Base-by-base conservation (phyloP, 2,113 vertebrate species). In the Chloropsis hardwickii region DNA sequence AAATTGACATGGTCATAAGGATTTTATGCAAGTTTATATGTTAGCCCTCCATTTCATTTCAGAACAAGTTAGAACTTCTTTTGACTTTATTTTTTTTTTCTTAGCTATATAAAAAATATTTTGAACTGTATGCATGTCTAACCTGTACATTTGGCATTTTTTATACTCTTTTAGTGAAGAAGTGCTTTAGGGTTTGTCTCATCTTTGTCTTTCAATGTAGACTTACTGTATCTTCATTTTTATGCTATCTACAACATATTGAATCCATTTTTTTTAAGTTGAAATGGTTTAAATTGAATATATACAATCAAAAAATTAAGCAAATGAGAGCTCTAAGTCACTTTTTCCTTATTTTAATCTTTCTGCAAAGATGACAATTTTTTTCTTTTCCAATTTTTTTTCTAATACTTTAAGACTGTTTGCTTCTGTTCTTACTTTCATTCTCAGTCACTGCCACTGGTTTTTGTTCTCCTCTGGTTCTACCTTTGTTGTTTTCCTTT, bases 151-250 rank as follows among this genome's bases (percentile, higher is more conserved):
- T 73, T 20, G 33, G 0, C 7, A 65, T 21, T n/a, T 82, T 69
- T 40, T 13, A 19, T 51, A 40, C 57, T 57, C 11, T 45, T 86
- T 40, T 22, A 53, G 24, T 44, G 33, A 81, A 62, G 47, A 71
- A 77, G 17, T 0, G 11, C 3, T 18, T 14, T 6, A 3, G 2
- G 0, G 0, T 23, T 51, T 62, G 2, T 33, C 40, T 76, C 57
- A 21, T 42, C 45, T 86, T 92, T 86, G 28, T 44, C 33, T 77
- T 77, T 93, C 37, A 78, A 10, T 44, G 22, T 40, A 42, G 24
- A 23, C 5, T 42, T 78, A 31, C 17, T 61, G 1, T 31, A 44
- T 69, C 12, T 81, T 22, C 12, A 28, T 78, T 70, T 73, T 25
- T 10, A 54, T 78, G 8, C 10, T 77, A 14, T 29, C 14, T 48